Conservation (phyloP, 2,888 invertebrate genomes). For the Conomelus anceps region DNA sequence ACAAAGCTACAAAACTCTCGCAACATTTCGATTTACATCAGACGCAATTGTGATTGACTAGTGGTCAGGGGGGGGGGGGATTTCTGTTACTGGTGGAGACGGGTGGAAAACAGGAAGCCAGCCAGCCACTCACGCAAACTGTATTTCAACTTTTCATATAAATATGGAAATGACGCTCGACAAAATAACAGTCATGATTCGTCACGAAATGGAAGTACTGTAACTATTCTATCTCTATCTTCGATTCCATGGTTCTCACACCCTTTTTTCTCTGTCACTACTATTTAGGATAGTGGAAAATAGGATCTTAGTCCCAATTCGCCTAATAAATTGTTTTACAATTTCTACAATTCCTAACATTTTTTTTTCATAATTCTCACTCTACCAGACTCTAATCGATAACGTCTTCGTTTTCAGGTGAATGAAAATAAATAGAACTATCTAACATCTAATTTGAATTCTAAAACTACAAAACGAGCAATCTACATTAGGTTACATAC, state of each 20-base stretch:
- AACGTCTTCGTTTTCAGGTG: no score
- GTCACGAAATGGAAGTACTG: neutral
- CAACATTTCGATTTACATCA: neutral
- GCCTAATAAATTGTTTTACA: neutral
- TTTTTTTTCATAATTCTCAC: no score
- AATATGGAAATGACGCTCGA: neutral
- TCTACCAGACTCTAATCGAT: no score
- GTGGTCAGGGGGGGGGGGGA: neutral
- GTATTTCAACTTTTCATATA: neutral
- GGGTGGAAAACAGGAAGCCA: neutral
- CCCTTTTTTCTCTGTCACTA: neutral
- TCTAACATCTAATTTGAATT: no score
- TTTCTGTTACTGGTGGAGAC: neutral
- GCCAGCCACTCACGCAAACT: neutral
- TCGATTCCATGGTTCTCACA: neutral
- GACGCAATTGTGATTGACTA: neutral
- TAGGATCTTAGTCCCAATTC: neutral
- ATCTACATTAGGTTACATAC: no score
- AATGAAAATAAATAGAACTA: no score
- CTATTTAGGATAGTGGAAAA: neutral
- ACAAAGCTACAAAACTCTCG: neutral
- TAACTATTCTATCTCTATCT: neutral
- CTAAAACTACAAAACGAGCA: no score
- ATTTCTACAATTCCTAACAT: no score
- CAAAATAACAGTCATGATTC: neutral